phyloP scores from a whole-genome alignment of 1,140 invertebrate genomes.

The Ceratoteleas bidentatus region DNA sequence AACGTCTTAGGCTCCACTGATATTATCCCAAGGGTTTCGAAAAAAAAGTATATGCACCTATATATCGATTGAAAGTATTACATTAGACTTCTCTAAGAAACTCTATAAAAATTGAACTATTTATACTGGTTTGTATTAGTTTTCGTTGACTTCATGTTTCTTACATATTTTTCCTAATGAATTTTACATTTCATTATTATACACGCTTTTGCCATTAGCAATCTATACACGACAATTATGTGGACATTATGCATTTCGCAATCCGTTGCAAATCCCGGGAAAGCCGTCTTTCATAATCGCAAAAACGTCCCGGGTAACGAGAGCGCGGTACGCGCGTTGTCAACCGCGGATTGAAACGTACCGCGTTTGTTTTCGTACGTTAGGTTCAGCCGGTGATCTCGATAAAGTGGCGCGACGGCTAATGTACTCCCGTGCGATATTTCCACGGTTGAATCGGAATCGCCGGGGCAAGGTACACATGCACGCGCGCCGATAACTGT shows the following conservation, averaged over 20 bases:
- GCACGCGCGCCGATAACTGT: constrained; percentile 45
- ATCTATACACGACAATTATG: neutral
- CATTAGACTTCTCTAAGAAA: no score
- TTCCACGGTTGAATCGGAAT: constrained; percentile 47
- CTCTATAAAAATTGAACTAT: no score
- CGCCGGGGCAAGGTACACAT: constrained; percentile 31
- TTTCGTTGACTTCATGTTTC: no score
- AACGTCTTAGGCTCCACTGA: no score
- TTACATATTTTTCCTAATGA: no score
- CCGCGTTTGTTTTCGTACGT: constrained; percentile 32
- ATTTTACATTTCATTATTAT: constrained; percentile 33
- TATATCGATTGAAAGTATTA: no score
- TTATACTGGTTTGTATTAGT: no score
- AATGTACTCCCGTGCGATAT: constrained; percentile 36
- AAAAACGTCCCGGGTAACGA: constrained; percentile 8
- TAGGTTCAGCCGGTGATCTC: constrained; percentile 32
- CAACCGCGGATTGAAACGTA: constrained; percentile 36
- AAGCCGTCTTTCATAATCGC: constrained; percentile 37
- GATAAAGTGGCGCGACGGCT: constrained; percentile 20
- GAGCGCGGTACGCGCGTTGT: constrained; percentile 8
- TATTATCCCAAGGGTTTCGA: no score
- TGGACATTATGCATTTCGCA: constrained; percentile 32
- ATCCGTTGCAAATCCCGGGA: constrained; percentile 18
- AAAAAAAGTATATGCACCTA: no score
- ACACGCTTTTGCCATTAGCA: neutral